phyloP scores from a whole-genome alignment of 92 coral and sea anemone species.

The Montipora capitata region DNA sequence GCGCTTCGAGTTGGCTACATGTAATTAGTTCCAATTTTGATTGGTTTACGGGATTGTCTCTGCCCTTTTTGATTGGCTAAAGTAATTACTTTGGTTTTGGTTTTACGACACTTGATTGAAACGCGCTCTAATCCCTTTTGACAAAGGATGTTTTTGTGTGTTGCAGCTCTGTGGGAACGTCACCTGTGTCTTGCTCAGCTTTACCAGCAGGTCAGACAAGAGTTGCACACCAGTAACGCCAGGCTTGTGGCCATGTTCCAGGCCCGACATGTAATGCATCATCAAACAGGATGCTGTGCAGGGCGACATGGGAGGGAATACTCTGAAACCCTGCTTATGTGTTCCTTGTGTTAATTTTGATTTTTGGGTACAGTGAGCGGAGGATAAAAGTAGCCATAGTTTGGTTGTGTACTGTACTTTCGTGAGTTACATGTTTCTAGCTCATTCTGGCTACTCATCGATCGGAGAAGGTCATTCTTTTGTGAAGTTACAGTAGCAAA shows the following conservation, averaged over 20 bases:
- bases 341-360: not conserved
- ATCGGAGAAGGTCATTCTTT: no score
- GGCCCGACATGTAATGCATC: constrained; percentile 99
- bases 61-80: no score
- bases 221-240: constrained; percentile 97
- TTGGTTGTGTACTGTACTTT: no score
- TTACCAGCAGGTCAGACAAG: constrained; percentile 99
- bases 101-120: no score
- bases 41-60: no score
- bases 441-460: no score
- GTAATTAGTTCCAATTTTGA: no score
- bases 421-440: no score
- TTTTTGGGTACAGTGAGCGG: not conserved
- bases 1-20: no score
- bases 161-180: constrained; percentile 96
- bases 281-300: constrained; percentile 54
- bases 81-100: no score
- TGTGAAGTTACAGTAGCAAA: no score
- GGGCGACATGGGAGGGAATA: constrained; percentile 39
- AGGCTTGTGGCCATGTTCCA: constrained; percentile 97
- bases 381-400: not conserved
- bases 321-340: not conserved
- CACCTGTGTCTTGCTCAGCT: constrained; percentile 85
- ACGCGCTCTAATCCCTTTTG: no score
- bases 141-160: not conserved